Evolutionary conservation across 1,140 invertebrate species (phyloP).

Genomic region (Drosophila hydei): DNA sequence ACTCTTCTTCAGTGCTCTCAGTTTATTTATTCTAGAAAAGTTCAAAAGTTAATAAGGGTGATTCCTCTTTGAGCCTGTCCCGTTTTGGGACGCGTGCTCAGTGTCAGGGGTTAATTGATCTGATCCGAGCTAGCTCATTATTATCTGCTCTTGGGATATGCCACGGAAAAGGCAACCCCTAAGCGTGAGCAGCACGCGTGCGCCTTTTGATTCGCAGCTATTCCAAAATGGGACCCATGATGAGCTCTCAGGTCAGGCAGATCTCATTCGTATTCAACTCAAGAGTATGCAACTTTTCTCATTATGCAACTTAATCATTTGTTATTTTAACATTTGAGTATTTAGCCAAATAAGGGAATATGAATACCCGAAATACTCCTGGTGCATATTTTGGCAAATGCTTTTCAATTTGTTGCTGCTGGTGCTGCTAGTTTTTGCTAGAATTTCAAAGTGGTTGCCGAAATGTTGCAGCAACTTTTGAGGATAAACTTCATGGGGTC

Average conservation of each 20-base stretch:
- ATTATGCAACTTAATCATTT: constrained; percentile 11
- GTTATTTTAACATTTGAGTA: constrained; percentile 21
- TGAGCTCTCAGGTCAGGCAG: constrained; percentile 16
- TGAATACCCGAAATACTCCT: constrained; percentile 12
- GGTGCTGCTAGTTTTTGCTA: constrained; percentile 5
- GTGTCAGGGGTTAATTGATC: constrained; percentile 74
- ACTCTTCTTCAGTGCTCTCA: not conserved
- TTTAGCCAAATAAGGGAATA: constrained; percentile 34
- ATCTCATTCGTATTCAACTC: constrained; percentile 11
- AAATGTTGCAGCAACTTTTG: constrained; percentile 41
- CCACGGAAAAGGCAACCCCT: constrained; percentile 44
- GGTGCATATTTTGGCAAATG: constrained; percentile 24
- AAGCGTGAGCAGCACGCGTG: constrained; percentile 70
- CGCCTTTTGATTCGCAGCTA: constrained; percentile 32
- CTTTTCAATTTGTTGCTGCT: constrained; percentile 20
- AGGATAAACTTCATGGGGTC: constrained; percentile 43
- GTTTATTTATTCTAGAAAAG: not conserved
- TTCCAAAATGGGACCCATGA: constrained; percentile 67
- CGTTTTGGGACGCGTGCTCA: constrained; percentile 48
- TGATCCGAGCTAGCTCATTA: constrained; percentile 23
- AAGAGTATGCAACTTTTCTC: not conserved
- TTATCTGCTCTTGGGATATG: constrained; percentile 58
- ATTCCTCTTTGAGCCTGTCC: constrained; percentile 41
- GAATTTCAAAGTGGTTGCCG: constrained; percentile 38
- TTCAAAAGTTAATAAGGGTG: constrained; percentile 46